Evolutionary conservation across 2,888 invertebrate species (phyloP).

Genomic region (Steromphala cineraria): DNA sequence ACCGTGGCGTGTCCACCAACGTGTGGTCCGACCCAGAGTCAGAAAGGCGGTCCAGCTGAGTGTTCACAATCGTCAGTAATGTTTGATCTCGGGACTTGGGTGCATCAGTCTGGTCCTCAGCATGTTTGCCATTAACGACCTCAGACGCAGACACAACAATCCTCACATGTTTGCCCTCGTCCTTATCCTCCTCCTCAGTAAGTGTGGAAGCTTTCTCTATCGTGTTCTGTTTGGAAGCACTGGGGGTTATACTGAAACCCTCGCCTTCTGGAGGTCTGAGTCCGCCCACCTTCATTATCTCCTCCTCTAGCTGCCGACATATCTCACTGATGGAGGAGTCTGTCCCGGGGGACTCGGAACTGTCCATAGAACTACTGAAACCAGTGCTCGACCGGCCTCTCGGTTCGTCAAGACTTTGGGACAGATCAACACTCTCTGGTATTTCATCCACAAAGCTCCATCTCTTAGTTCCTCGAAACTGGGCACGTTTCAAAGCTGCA

Average conservation of each 20-base stretch:
- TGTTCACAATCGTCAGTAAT: slow-evolving; percentile 30
- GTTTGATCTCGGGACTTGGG: neutral
- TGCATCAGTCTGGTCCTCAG: neutral
- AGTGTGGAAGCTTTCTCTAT: slow-evolving; percentile 31
- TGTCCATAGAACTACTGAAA: slow-evolving; percentile 52
- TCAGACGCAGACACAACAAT: slow-evolving; percentile 29
- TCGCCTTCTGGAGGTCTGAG: slow-evolving; percentile 38
- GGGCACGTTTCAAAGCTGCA: slow-evolving; percentile 44
- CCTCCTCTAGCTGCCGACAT: slow-evolving; percentile 14
- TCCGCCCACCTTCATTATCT: slow-evolving; percentile 5
- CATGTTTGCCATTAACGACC: neutral
- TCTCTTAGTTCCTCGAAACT: slow-evolving; percentile 32
- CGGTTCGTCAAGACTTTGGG: slow-evolving; percentile 27
- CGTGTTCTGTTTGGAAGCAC: slow-evolving; percentile 35
- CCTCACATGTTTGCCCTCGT: slow-evolving; percentile 11
- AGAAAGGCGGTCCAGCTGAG: slow-evolving; percentile 28
- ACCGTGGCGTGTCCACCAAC: slow-evolving; percentile 38
- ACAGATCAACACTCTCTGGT: neutral
- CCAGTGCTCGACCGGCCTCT: slow-evolving; percentile 29
- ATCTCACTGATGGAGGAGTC: slow-evolving; percentile 2
- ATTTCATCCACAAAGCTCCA: slow-evolving; percentile 29
- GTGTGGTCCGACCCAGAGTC: slow-evolving; percentile 48
- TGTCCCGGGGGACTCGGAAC: slow-evolving; percentile 29
- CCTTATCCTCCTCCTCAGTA: neutral
- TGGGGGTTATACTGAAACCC: slow-evolving; percentile 42